Evolutionary conservation across 92 coral and sea anemone species (phyloP), one percentile per base, ranked within the genome.

Genomic region (Parazoanthus swiftii): DNA sequence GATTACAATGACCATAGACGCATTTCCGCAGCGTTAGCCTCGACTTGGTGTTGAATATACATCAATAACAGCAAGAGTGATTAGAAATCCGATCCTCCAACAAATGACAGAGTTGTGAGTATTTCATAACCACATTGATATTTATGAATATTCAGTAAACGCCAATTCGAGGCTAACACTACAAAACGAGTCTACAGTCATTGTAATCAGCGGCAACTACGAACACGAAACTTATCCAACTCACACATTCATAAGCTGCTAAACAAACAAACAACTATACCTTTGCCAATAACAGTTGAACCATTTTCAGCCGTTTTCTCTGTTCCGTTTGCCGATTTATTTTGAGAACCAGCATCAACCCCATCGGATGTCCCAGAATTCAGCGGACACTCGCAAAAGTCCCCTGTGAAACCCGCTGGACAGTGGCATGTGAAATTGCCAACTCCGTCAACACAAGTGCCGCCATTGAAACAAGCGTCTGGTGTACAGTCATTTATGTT

Each of bases 391-490:
- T 89, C 92, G 79, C 98, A 95, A 70, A 80, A 46, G 46, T 76
- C 71, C 50, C 96, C 98, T 16, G 92, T 89, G 83, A 83, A 93
- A 76, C 96, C 98, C 78, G 87, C 91, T 33, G 94, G 86, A 89
- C 98, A 95, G 84, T 37, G 77, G 70, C 98, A 95, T 21, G 90
- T 70, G 48, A 76, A 90, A 20, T 93, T 91, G 73, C 87, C 88
- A 37, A 91, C 78, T 18, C 98, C 98, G 37, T 93, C 93, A 14
- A 93, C 74, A 59, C 98, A 95, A 5, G 94, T 90, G 13, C 98
- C 98, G 29, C 96, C 96, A 77, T 95, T 95, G 25, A 81, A 77
- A 85, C 98, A 95, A 26, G 94, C 85, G 56, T 86, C 86, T 4
- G 90, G 91, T 79, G 73, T 80, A 54, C 98, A 95, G 66, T 90